Evolutionary conservation across 2,113 vertebrate species (phyloP).

Genomic region (Pao palembangensis): DNA sequence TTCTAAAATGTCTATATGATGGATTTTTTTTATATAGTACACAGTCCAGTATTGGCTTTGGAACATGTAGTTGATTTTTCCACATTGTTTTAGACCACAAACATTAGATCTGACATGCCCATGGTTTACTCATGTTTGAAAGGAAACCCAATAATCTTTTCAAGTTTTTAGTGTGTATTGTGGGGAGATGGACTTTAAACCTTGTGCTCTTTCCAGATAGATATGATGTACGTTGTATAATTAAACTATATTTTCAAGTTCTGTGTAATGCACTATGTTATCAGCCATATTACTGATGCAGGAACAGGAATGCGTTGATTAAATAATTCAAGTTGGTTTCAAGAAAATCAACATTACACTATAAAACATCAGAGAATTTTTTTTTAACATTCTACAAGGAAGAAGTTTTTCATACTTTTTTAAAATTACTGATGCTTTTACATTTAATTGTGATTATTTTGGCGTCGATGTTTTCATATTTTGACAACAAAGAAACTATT

Average conservation of each 20-base stretch:
- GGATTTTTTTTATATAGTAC: slow-evolving; percentile 7
- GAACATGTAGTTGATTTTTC: neutral
- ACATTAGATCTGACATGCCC: neutral
- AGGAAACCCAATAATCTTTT: neutral
- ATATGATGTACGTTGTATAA: slow-evolving; percentile 38
- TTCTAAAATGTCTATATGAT: slow-evolving; percentile 11
- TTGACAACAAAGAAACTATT: no score
- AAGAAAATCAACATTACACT: no score
- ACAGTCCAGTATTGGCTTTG: neutral
- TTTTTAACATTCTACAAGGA: no score
- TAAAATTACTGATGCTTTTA: no score
- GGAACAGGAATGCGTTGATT: neutral
- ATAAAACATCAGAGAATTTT: no score
- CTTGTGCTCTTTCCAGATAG: slow-evolving; percentile 36
- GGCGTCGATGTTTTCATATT: no score
- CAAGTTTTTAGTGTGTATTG: slow-evolving; percentile 38
- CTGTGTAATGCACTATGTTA: neutral
- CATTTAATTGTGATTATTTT: no score
- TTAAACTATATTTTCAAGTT: slow-evolving; percentile 68
- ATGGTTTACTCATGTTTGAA: slow-evolving; percentile 21
- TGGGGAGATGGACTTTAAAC: slow-evolving; percentile 24
- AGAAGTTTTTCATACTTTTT: no score
- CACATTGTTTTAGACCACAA: neutral
- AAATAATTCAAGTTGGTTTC: no score
- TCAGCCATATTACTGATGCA: neutral